A percentile compares a stretch with the other conserved stretches of the same genome.
Conservation (phyloP, 2,797 vertebrate species). For the Chelon labrosus region DNA sequence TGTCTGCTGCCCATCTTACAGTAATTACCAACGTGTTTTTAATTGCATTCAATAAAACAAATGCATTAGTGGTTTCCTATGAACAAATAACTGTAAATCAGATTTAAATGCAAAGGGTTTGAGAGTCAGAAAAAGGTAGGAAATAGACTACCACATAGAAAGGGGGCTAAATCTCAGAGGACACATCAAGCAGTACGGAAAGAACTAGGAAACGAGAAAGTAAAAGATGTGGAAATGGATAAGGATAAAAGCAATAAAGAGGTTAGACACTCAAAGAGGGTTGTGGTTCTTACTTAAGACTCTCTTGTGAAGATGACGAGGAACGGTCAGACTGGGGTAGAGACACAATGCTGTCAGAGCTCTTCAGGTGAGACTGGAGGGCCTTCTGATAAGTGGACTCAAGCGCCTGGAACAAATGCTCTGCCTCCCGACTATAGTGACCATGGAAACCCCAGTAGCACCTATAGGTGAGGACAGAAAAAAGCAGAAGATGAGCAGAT, state of each 20-base stretch:
- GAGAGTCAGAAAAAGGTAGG: neutral
- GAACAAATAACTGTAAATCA: neutral
- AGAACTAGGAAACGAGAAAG: neutral
- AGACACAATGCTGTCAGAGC: slow-evolving; percentile 95
- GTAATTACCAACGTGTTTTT: slow-evolving; percentile 13
- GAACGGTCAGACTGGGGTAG: slow-evolving; percentile 97
- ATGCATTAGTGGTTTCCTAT: neutral
- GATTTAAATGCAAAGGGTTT: neutral
- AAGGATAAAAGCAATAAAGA: neutral
- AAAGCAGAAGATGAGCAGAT: neutral
- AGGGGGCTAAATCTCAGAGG: neutral
- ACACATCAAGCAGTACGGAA: neutral
- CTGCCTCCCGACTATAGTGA: slow-evolving; percentile 95
- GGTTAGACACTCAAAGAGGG: no score
- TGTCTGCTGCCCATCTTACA: slow-evolving; percentile 6
- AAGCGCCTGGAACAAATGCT: slow-evolving; percentile 93
- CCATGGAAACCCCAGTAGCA: slow-evolving; percentile 98
- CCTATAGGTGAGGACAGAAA: slow-evolving; percentile 68
- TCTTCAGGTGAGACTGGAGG: slow-evolving; percentile 95
- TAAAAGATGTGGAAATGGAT: neutral
- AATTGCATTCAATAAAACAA: neutral
- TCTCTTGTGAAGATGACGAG: slow-evolving; percentile 98
- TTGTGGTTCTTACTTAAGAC: slow-evolving; percentile 91
- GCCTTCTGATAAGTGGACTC: slow-evolving; percentile 99
- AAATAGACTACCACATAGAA: neutral